Conservation (phyloP, 2,888 invertebrate species). For the Pharmacophagus antenor region DNA sequence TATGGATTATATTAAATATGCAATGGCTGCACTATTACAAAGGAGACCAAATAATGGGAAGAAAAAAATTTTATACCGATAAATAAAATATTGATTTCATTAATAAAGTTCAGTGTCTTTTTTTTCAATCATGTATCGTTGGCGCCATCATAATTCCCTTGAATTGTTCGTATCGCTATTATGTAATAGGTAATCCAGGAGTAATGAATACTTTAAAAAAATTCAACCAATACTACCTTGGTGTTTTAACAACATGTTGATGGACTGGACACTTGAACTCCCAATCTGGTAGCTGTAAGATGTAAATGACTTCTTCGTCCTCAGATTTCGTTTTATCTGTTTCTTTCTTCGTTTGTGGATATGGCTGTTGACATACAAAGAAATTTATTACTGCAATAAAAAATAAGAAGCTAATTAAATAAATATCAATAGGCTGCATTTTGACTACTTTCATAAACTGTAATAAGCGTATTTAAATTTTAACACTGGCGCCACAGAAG, state of each 20-base stretch:
- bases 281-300: slow-evolving; percentile 69
- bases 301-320: slow-evolving; percentile 70
- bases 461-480: too few relatives aligned
- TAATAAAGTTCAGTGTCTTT: too few relatives aligned
- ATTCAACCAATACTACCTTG: slow-evolving; percentile 59
- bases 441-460: too few relatives aligned
- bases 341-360: slow-evolving; percentile 50
- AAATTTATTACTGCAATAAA: background rate
- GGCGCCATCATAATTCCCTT: too few relatives aligned
- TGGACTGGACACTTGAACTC: slow-evolving; percentile 66
- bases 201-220: too few relatives aligned
- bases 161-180: too few relatives aligned
- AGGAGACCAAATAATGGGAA: background rate
- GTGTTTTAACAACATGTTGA: slow-evolving; percentile 60
- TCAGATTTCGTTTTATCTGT: slow-evolving; percentile 51
- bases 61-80: too few relatives aligned
- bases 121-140: too few relatives aligned
- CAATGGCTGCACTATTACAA: background rate
- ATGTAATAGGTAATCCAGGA: too few relatives aligned
- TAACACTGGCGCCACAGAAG: too few relatives aligned
- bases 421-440: background rate
- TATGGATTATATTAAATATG: background rate
- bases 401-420: background rate
- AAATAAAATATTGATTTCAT: too few relatives aligned
- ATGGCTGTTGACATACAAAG: slow-evolving; percentile 49